Evolutionary conservation across 2,888 invertebrate genomes (phyloP).

Genomic region (Cylloceria caligata): DNA sequence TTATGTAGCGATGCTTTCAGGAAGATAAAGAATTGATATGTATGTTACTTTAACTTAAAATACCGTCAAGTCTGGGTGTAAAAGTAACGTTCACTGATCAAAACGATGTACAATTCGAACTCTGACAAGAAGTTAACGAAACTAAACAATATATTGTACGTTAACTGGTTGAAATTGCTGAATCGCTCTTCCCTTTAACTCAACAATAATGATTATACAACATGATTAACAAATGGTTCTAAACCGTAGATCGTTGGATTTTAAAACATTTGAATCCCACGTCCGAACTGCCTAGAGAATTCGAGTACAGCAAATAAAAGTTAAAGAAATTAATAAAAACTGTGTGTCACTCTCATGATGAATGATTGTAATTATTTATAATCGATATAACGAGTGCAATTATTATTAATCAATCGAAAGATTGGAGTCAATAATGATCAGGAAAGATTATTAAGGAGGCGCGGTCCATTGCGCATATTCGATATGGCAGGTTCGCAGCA

Average conservation of each 20-base stretch:
- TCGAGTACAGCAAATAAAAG: neutral
- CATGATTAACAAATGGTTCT: no score
- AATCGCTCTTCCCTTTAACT: no score
- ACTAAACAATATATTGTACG: no score
- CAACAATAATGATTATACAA: no score
- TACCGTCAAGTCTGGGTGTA: no score
- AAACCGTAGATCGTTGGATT: no score
- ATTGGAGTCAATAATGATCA: slow-evolving; percentile 3
- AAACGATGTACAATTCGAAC: no score
- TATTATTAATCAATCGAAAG: neutral
- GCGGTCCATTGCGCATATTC: neutral
- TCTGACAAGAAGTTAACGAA: no score
- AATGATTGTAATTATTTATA: slow-evolving; percentile 2
- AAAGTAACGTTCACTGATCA: no score
- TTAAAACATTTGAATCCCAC: neutral
- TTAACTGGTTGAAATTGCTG: no score
- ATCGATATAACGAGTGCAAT: slow-evolving; percentile 1
- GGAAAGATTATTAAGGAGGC: neutral
- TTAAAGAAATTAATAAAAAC: neutral
- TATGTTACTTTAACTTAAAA: no score
- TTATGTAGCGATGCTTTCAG: slow-evolving; percentile 14
- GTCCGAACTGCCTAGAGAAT: neutral
- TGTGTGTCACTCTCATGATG: neutral
- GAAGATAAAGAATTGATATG: no score
- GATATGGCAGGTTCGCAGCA: slow-evolving; percentile 3